phyloP scores from a whole-genome alignment of 2,797 vertebrate species.

The Epinephelus coioides region DNA sequence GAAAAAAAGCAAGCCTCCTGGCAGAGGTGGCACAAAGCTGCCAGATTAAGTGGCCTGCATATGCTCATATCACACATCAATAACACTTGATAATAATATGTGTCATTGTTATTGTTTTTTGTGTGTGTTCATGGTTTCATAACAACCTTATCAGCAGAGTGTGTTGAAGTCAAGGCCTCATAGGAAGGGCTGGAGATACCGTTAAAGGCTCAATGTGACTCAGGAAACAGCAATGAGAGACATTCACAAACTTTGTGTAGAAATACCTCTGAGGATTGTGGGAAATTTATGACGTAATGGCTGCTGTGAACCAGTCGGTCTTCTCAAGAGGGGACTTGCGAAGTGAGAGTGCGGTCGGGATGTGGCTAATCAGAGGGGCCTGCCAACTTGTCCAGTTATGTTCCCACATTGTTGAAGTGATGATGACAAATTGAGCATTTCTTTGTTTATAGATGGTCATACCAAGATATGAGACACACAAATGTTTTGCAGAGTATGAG shows the following conservation, averaged over 20 bases:
- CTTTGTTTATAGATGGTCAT: background rate
- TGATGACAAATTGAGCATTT: background rate
- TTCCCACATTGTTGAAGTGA: constrained; percentile 53
- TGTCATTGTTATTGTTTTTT: background rate
- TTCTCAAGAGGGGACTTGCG: constrained; percentile 21
- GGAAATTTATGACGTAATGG: constrained; percentile 56
- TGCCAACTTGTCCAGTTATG: constrained; percentile 13
- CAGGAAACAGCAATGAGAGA: constrained; percentile 45
- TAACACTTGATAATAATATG: background rate
- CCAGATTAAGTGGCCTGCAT: background rate
- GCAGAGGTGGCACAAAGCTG: background rate
- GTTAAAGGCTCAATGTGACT: constrained; percentile 30
- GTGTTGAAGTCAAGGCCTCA: constrained; percentile 16
- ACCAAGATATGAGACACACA: background rate
- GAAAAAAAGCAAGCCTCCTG: background rate
- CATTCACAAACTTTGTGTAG: constrained; percentile 52
- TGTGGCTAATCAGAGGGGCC: constrained; percentile 33
- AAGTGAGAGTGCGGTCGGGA: constrained; percentile 31
- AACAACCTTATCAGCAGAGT: background rate
- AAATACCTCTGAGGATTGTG: constrained; percentile 67
- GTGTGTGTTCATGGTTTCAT: constrained; percentile 11
- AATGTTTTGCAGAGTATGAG: background rate
- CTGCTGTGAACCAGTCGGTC: constrained; percentile 44
- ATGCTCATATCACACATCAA: background rate
- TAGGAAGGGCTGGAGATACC: constrained; percentile 18